These are phyloP conservation scores for Syrmaticus mikado DNA, from an alignment of 2,113 vertebrate genomes.

Conservation along the genomic window DNA sequence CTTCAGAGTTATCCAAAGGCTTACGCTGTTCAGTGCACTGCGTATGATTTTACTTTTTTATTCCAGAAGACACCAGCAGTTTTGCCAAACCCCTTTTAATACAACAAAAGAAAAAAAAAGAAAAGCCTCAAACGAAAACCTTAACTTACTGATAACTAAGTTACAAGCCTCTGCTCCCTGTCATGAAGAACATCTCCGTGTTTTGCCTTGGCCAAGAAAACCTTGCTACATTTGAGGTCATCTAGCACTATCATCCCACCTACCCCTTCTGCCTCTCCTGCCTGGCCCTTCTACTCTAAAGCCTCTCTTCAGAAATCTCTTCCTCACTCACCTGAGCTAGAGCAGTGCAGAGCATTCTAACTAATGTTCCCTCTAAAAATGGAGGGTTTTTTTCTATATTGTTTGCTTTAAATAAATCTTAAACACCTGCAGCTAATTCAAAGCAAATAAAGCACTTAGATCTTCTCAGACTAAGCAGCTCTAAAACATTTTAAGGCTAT, in stretches of 20 bases:
- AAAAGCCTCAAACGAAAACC: not conserved
- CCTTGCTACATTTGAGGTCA: not conserved
- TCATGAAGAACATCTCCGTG: not conserved
- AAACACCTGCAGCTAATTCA: not conserved
- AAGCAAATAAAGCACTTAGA: not conserved
- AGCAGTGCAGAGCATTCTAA: not conserved
- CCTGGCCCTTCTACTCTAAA: not conserved
- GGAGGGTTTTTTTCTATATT: fast-evolving
- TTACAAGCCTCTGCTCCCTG: not conserved
- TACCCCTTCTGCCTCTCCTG: not conserved
- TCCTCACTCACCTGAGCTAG: fast-evolving
- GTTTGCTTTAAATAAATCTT: not conserved
- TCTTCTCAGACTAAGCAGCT: not conserved
- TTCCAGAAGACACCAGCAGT: not conserved
- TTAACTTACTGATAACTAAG: not conserved
- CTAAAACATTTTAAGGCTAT: not conserved
- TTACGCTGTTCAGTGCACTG: not conserved
- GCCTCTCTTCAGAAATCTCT: not conserved
- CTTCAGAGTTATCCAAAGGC: not conserved
- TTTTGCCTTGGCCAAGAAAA: not conserved
- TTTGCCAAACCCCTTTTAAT: not conserved
- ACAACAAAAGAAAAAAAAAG: not conserved
- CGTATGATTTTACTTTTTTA: not conserved
- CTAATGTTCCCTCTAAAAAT: not conserved
- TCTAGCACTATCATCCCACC: too few species aligned